A percentile compares a stretch with the other conserved stretches of the same genome.
Evolutionary conservation across 1,140 invertebrate genomes (phyloP).

Genomic region (Plutomurus gul): DNA sequence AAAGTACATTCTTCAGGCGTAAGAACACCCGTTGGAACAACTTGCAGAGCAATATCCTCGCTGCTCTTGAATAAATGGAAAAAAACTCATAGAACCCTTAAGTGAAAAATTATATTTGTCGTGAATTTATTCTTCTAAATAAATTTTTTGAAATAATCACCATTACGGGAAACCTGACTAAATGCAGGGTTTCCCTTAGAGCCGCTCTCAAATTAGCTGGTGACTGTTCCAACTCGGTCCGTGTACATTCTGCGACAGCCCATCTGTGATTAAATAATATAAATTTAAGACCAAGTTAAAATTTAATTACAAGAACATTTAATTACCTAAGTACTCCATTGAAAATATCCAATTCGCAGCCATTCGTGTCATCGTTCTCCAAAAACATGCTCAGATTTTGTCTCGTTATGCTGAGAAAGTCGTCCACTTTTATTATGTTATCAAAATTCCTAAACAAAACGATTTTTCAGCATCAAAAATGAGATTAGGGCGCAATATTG

Average conservation of each 20-base stretch:
- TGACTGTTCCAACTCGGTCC: not conserved
- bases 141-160: too few relatives aligned
- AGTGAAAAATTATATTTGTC: too few relatives aligned
- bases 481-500: not conserved
- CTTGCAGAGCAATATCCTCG: conserved; percentile 40
- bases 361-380: conserved; percentile 32
- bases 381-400: conserved; percentile 30
- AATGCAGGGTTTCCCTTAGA: not conserved
- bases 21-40: conserved; percentile 28
- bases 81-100: too few relatives aligned
- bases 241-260: conserved; percentile 31
- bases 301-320: not conserved
- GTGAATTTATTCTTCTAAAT: too few relatives aligned
- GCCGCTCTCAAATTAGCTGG: conserved; percentile 12
- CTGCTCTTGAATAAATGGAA: too few relatives aligned
- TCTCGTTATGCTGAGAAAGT: conserved; percentile 36
- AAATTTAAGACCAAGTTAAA: too few relatives aligned
- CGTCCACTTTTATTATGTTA: conserved; percentile 4
- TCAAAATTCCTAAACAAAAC: conserved; percentile 35
- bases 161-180: conserved; percentile 35
- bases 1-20: conserved; percentile 38
- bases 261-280: conserved; percentile 29
- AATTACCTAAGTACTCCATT: conserved; percentile 24
- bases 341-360: conserved; percentile 25
- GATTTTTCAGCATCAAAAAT: not conserved